A percentile compares a stretch with the other conserved stretches of the same genome.
Conservation (phyloP, 2,113 vertebrate genomes). For the Platycercus adscitus region DNA sequence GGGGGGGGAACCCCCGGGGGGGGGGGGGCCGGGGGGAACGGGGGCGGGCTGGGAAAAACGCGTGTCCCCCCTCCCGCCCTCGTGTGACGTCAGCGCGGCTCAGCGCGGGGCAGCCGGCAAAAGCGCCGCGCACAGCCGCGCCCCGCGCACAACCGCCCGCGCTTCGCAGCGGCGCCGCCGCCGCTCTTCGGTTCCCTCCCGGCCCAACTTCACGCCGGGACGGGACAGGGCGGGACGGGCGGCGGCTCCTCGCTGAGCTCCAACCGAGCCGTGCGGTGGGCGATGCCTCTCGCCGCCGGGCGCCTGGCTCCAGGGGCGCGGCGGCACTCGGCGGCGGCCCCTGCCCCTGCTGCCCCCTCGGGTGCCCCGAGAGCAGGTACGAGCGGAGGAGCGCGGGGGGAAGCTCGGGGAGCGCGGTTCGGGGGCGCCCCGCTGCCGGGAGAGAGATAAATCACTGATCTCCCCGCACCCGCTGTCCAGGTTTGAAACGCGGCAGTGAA, state of each 20-base stretch:
- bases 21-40: not conserved
- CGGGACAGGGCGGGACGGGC: not conserved
- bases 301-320: not conserved
- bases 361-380: conserved; percentile 29
- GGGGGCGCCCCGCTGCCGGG: not conserved
- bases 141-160: not conserved
- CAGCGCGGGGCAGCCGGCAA: not conserved
- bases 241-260: not conserved
- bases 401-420: not conserved
- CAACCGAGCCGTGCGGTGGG: not conserved
- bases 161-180: not conserved
- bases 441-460: not conserved
- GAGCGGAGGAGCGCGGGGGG: not conserved
- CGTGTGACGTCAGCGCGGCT: conserved; percentile 3
- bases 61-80: not conserved
- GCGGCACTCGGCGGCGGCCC: not conserved
- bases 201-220: not conserved
- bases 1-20: no score
- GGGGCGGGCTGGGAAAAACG: not conserved
- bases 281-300: conserved; percentile 24
- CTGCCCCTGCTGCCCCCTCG: not conserved
- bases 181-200: not conserved
- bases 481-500: not conserved
- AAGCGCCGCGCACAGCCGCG: not conserved
- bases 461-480: not conserved